Percentiles rank a stretch among this genome's conserved stretches.
Evolutionary conservation across 2,113 vertebrate genomes (phyloP).

Genomic region (Pundamilia nyererei): DNA sequence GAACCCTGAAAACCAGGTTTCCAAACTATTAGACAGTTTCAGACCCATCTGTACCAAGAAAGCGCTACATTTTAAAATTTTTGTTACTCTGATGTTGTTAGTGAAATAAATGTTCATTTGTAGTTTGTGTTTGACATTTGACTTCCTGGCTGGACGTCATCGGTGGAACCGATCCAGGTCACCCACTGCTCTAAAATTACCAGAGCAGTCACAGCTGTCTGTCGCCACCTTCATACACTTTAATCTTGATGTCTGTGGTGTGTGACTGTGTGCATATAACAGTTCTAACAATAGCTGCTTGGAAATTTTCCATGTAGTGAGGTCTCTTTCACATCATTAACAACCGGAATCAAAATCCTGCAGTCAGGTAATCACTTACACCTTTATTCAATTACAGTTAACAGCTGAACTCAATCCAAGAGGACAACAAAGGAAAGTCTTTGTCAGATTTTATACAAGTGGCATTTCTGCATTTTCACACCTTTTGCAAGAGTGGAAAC

Average conservation of each 20-base stretch:
- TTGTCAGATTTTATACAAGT: background rate
- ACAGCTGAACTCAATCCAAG: background rate
- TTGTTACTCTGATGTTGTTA: background rate
- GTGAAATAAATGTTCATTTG: background rate
- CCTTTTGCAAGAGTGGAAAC: background rate
- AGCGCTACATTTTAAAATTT: accelerated
- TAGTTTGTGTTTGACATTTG: background rate
- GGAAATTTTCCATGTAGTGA: background rate
- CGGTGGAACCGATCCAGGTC: background rate
- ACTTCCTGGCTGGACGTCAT: background rate
- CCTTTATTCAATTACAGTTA: background rate
- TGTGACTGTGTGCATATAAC: background rate
- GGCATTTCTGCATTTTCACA: background rate
- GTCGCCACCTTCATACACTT: background rate
- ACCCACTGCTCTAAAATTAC: background rate
- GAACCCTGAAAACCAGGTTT: background rate
- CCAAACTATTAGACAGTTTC: background rate
- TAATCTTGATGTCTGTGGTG: background rate
- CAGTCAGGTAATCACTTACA: background rate
- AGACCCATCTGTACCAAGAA: accelerated
- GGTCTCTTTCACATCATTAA: background rate
- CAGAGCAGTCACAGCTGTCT: background rate
- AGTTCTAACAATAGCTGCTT: background rate
- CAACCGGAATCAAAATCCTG: background rate
- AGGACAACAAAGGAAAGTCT: background rate